These are phyloP conservation scores for Tachina fera DNA, from an alignment of 2,888 invertebrate species.

Conservation along the genomic window DNA sequence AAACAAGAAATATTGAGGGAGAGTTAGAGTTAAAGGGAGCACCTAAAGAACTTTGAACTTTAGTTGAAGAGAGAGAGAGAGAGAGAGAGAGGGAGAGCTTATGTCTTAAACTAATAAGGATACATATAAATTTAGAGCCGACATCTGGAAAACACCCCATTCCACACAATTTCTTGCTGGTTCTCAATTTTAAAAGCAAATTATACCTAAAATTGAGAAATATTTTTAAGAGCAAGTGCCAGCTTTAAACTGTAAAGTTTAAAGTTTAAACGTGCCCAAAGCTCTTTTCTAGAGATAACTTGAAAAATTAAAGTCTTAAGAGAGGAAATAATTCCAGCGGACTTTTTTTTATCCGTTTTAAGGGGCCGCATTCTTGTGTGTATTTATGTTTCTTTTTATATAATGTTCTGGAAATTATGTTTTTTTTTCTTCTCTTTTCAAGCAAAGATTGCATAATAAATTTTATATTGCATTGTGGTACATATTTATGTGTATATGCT, in stretches of 20 bases:
- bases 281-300: neutral
- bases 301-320: neutral
- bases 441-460: slow-evolving; percentile 50
- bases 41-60: neutral
- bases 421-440: slow-evolving; percentile 11
- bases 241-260: too few relatives aligned
- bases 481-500: neutral
- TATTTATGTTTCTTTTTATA: neutral
- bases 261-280: too few relatives aligned
- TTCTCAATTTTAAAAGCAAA: too few relatives aligned
- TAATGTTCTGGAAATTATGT: neutral
- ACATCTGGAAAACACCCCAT: too few relatives aligned
- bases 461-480: neutral
- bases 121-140: too few relatives aligned
- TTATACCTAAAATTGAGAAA: too few relatives aligned
- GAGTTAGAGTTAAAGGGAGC: neutral
- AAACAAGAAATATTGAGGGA: neutral
- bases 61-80: neutral
- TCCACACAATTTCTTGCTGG: too few relatives aligned
- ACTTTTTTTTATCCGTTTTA: neutral
- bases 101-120: too few relatives aligned
- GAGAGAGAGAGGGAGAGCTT: neutral
- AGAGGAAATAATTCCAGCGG: neutral
- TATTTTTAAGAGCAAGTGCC: too few relatives aligned
- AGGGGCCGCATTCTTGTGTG: neutral